phyloP scores from a whole-genome alignment of 2,113 vertebrate species.

The Hipposideros armiger region DNA sequence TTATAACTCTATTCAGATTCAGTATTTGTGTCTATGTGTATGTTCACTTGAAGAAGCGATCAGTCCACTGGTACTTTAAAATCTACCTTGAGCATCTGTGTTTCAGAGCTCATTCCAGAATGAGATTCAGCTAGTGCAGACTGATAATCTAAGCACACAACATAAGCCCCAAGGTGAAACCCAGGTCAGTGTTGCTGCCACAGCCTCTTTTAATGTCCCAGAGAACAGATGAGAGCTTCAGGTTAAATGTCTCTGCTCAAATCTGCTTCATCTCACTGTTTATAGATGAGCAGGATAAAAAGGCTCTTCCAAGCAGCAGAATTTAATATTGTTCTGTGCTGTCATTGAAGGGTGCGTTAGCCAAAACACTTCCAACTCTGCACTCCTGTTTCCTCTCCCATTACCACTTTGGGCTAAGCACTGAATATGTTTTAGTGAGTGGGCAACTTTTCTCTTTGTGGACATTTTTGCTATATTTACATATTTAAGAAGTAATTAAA shows the following conservation, averaged over 20 bases:
- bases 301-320: neutral
- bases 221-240: neutral
- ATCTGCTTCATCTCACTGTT: neutral
- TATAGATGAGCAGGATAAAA: neutral
- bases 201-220: neutral
- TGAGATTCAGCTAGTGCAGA: neutral
- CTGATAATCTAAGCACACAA: neutral
- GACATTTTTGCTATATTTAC: neutral
- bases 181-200: neutral
- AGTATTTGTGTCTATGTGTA: neutral
- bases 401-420: neutral
- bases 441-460: neutral
- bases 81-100: neutral
- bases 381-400: neutral
- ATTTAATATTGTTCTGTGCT: neutral
- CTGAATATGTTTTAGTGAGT: neutral
- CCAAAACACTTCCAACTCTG: neutral
- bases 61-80: neutral
- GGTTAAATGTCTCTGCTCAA: neutral
- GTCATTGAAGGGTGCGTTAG: neutral
- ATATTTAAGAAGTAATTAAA: constrained; percentile 63
- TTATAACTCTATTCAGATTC: neutral
- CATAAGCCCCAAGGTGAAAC: too few species aligned
- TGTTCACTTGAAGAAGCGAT: neutral
- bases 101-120: neutral